Conservation (phyloP, 2,888 invertebrate species). For the Anodontia alba region DNA sequence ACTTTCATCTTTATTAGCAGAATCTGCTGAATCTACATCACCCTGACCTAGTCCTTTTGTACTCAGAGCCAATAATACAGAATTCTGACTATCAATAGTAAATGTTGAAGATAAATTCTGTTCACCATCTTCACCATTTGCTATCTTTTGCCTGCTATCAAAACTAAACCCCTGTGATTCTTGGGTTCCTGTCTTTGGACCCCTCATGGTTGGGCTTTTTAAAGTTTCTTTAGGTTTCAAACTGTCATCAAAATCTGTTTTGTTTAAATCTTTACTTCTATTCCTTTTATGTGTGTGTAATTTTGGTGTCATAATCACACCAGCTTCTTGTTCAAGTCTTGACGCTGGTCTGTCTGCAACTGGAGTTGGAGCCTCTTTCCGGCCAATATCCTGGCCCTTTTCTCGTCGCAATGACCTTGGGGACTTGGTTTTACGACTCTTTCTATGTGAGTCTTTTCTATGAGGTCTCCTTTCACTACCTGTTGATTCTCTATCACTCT, state of each 20-base stretch:
- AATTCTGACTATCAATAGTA: conserved; percentile 73
- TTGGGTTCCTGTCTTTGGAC: conserved; percentile 48
- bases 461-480: conserved; percentile 67
- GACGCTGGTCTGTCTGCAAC: conserved; percentile 57
- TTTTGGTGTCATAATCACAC: conserved; percentile 68
- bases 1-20: conserved; percentile 48
- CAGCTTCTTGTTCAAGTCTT: conserved; percentile 54
- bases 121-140: conserved; percentile 41
- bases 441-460: conserved; percentile 47
- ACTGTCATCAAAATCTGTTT: conserved; percentile 27
- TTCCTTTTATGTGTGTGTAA: conserved; percentile 72
- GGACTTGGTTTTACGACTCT: conserved; percentile 45
- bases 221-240: conserved; percentile 58
- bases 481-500: conserved; percentile 75
- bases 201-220: conserved; percentile 46
- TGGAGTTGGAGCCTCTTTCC: conserved; percentile 40
- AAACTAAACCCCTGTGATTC: conserved; percentile 63
- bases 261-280: conserved; percentile 63
- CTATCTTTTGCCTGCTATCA: conserved; percentile 47
- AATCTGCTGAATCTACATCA: conserved; percentile 46
- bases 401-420: conserved; percentile 54
- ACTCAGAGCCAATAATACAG: conserved; percentile 68
- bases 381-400: conserved; percentile 51
- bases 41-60: conserved; percentile 55
- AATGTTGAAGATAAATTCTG: conserved; percentile 74